phyloP scores from a whole-genome alignment of 1,140 invertebrate genomes.

The Drosophila santomea region DNA sequence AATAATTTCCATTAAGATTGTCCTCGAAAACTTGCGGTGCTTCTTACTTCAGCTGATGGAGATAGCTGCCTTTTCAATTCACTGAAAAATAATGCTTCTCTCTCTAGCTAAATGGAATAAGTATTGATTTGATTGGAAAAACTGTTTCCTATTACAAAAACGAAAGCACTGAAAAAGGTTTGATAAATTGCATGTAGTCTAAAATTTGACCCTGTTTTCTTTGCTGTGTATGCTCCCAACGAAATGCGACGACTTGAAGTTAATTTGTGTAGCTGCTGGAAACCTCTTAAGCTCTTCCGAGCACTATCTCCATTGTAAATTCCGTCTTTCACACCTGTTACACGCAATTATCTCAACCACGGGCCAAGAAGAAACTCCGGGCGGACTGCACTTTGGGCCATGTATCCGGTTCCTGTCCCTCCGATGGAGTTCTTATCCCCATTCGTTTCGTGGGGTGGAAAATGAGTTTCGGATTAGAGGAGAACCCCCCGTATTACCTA shows the following conservation, averaged over 20 bases:
- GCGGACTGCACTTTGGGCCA: conserved; percentile 53
- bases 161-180: too few species aligned
- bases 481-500: conserved; percentile 30
- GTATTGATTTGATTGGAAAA: too few species aligned
- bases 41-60: background rate
- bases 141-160: too few species aligned
- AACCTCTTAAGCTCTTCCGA: conserved; percentile 33
- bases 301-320: conserved; percentile 77
- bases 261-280: conserved; percentile 60
- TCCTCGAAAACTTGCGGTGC: conserved; percentile 10
- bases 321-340: conserved; percentile 83
- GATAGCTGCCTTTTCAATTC: background rate
- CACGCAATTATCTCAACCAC: conserved; percentile 74
- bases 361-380: conserved; percentile 66
- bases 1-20: conserved; percentile 71
- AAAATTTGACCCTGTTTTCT: background rate
- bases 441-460: conserved; percentile 55
- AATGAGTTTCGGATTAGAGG: conserved; percentile 82
- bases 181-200: too few species aligned
- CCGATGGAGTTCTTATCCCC: conserved; percentile 12
- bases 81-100: conserved; percentile 7
- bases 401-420: conserved; percentile 11
- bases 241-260: conserved; percentile 57
- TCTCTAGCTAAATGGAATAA: background rate
- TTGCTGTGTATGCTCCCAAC: background rate